These are phyloP conservation scores for Drosophila kepulauana DNA, from an alignment of 1,140 invertebrate species.

Conservation along the genomic window DNA sequence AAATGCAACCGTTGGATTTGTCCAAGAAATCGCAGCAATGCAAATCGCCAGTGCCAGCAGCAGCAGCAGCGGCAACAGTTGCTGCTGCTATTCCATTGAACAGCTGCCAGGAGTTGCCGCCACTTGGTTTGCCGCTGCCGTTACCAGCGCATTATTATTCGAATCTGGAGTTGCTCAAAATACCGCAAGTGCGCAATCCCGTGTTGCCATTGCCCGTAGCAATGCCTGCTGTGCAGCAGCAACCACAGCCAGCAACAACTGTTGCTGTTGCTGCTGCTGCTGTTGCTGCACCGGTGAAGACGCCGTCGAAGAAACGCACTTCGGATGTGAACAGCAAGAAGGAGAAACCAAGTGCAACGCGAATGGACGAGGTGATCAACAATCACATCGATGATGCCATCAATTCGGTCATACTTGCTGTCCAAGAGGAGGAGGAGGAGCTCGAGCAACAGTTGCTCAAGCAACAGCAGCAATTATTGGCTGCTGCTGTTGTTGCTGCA, in stretches of 20 bases:
- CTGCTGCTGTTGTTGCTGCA: not conserved
- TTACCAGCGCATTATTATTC: constrained; percentile 72
- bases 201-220: constrained; percentile 32
- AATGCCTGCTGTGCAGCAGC: not conserved
- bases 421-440: constrained; percentile 49
- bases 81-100: not conserved
- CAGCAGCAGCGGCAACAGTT: constrained; percentile 22
- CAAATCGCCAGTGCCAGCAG: not conserved
- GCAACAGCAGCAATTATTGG: constrained; percentile 9
- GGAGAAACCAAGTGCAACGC: constrained; percentile 47
- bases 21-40: constrained; percentile 62
- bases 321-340: constrained; percentile 32
- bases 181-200: constrained; percentile 77
- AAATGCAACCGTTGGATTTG: constrained; percentile 77
- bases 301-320: constrained; percentile 44
- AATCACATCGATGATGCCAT: constrained; percentile 83
- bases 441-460: constrained; percentile 8
- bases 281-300: constrained; percentile 22
- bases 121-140: constrained; percentile 13
- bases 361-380: constrained; percentile 81
- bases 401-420: constrained; percentile 78
- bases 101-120: not conserved
- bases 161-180: constrained; percentile 76
- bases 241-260: constrained; percentile 3
- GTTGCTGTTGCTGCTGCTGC: not conserved